phyloP scores from a whole-genome alignment of 1,140 invertebrate genomes.

The Ceratina japonica region DNA sequence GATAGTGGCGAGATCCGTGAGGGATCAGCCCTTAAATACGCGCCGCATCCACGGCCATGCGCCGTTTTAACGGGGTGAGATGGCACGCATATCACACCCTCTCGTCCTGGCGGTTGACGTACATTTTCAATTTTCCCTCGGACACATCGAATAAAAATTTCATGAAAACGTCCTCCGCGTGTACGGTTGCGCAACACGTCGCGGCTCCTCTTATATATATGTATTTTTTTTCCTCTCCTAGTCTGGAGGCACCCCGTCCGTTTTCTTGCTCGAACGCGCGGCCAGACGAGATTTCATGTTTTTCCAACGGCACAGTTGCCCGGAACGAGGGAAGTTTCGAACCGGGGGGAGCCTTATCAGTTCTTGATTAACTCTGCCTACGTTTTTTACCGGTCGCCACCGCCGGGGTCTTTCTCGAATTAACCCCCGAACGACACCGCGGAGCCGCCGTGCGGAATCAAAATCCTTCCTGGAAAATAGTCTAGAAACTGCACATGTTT shows the following conservation, averaged over 20 bases:
- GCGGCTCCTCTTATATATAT: too few species aligned
- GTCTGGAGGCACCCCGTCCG: background rate
- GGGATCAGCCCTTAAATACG: slow-evolving; percentile 74
- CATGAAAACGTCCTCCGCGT: slow-evolving; percentile 5
- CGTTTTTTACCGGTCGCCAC: background rate
- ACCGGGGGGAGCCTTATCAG: background rate
- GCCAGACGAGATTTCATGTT: slow-evolving; percentile 20
- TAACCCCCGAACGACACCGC: too few species aligned
- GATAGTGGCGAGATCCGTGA: slow-evolving; percentile 66
- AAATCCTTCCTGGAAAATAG: too few species aligned
- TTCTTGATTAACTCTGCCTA: background rate
- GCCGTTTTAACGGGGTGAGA: slow-evolving; percentile 63
- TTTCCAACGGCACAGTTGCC: slow-evolving; percentile 21
- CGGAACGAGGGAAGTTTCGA: background rate
- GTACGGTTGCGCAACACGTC: slow-evolving; percentile 5
- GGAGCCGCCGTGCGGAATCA: too few species aligned
- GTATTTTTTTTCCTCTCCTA: too few species aligned
- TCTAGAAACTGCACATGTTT: too few species aligned
- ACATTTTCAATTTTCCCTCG: slow-evolving; percentile 43
- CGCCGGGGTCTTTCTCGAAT: background rate
- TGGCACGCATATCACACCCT: slow-evolving; percentile 54
- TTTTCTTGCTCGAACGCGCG: background rate
- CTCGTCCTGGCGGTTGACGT: slow-evolving; percentile 20
- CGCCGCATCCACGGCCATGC: slow-evolving; percentile 64
- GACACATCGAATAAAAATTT: slow-evolving; percentile 50